Conservation (phyloP, 92 coral and sea anemone genomes). For the Parazoanthus atlanticus region DNA sequence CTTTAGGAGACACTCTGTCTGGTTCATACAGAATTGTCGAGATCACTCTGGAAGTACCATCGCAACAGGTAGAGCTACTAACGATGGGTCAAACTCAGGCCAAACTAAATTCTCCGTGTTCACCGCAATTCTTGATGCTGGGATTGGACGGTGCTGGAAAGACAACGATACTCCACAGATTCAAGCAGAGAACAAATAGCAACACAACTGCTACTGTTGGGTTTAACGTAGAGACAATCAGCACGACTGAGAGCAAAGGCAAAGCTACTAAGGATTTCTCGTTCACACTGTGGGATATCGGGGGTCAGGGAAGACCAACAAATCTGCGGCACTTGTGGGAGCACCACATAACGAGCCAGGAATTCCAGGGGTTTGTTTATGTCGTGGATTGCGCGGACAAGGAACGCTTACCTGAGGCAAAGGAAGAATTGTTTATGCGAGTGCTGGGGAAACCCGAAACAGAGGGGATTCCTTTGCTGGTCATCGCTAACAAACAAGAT, state of each 20-base stretch:
- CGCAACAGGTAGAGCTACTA: background rate
- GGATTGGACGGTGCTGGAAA: conserved; percentile 46
- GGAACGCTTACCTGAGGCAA: conserved; percentile 11
- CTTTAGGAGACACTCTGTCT: background rate
- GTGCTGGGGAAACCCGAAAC: conserved; percentile 27
- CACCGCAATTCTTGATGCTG: conserved; percentile 35
- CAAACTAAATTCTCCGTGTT: background rate
- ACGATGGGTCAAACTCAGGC: conserved; percentile 23
- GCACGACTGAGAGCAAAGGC: background rate
- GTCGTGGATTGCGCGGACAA: conserved; percentile 38
- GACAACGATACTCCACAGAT: conserved; percentile 25
- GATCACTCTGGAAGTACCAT: background rate
- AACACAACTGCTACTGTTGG: conserved; percentile 18
- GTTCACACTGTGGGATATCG: conserved; percentile 37
- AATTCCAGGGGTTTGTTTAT: conserved; percentile 20
- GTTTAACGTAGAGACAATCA: conserved; percentile 28
- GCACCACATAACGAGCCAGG: conserved; percentile 22
- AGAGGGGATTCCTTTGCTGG: conserved; percentile 32
- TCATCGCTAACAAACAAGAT: conserved; percentile 42
- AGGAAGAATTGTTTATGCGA: conserved; percentile 25
- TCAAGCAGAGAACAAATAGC: conserved; percentile 1
- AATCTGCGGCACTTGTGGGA: conserved; percentile 29
- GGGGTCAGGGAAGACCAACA: conserved; percentile 20
- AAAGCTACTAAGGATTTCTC: background rate
- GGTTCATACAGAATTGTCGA: background rate